These are phyloP conservation scores for Microchrysa polita DNA, from an alignment of 2,888 invertebrate genomes.

Conservation along the genomic window DNA sequence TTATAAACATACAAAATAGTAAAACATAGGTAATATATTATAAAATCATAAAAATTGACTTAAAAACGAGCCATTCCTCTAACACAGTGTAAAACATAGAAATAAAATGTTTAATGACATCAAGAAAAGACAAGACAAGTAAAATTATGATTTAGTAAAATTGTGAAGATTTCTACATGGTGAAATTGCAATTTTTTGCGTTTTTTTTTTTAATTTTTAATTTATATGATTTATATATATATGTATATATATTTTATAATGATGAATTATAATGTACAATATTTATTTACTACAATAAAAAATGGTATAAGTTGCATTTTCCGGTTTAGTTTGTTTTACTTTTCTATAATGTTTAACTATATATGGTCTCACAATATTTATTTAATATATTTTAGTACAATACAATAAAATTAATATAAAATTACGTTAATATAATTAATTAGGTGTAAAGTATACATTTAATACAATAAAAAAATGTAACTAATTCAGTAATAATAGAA, in stretches of 20 bases:
- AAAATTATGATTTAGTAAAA: slow-evolving; percentile 11
- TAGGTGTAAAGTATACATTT: slow-evolving; percentile 31
- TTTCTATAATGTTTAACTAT: background rate
- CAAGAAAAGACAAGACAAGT: background rate
- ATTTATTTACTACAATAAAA: slow-evolving; percentile 5
- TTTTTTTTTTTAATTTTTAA: background rate
- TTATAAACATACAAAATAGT: background rate
- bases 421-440: slow-evolving; percentile 40
- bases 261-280: slow-evolving; percentile 1
- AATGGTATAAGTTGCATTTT: slow-evolving; percentile 41
- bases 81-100: background rate
- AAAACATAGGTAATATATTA: background rate
- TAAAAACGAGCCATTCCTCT: background rate
- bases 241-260: background rate
- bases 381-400: slow-evolving; percentile 28
- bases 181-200: background rate
- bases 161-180: slow-evolving; percentile 11
- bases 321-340: slow-evolving; percentile 31
- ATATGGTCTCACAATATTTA: slow-evolving; percentile 18
- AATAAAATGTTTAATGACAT: background rate
- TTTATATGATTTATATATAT: too few species aligned
- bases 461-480: slow-evolving; percentile 32
- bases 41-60: background rate
- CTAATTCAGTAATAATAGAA: slow-evolving; percentile 22
- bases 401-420: slow-evolving; percentile 40